These are phyloP conservation scores for Phaedon cochleariae DNA, from an alignment of 2,888 invertebrate genomes.

Conservation along the genomic window DNA sequence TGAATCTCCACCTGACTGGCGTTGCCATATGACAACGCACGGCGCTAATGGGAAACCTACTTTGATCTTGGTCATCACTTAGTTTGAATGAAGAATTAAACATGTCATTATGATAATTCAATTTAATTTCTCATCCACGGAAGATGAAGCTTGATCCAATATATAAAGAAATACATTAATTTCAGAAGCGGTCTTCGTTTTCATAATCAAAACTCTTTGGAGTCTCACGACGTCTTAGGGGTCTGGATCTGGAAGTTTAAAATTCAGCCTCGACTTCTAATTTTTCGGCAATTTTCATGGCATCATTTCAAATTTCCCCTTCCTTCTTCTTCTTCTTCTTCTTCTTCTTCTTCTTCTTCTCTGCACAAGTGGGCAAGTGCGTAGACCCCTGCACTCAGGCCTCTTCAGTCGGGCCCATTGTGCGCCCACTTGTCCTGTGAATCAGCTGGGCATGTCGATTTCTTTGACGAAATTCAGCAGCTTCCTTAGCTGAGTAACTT, in stretches of 20 bases:
- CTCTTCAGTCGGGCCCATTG: too few relatives aligned
- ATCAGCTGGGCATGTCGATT: too few relatives aligned
- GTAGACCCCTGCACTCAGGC: too few relatives aligned
- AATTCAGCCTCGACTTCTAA: constrained; percentile 36
- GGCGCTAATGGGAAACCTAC: too few relatives aligned
- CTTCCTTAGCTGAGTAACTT: too few relatives aligned
- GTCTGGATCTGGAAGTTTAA: constrained; percentile 17
- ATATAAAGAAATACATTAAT: constrained; percentile 39
- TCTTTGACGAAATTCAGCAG: too few relatives aligned
- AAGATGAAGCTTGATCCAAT: constrained; percentile 39
- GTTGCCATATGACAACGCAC: too few relatives aligned
- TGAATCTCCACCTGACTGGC: too few relatives aligned
- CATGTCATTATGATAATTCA: constrained; percentile 31
- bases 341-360: too few relatives aligned
- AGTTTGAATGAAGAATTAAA: constrained; percentile 38
- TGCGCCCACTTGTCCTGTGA: too few relatives aligned
- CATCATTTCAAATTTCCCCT: constrained; percentile 21
- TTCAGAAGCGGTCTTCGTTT: constrained; percentile 39
- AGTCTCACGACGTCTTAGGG: constrained; percentile 33
- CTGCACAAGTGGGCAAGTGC: too few relatives aligned
- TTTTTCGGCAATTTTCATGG: constrained; percentile 39
- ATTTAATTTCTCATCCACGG: constrained; percentile 41
- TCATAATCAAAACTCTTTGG: constrained; percentile 39
- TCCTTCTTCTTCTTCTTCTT: too few relatives aligned
- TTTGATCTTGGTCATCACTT: constrained; percentile 37